Base-by-base conservation (phyloP, 2,797 vertebrate genomes). In the Sandelia bainsii region DNA sequence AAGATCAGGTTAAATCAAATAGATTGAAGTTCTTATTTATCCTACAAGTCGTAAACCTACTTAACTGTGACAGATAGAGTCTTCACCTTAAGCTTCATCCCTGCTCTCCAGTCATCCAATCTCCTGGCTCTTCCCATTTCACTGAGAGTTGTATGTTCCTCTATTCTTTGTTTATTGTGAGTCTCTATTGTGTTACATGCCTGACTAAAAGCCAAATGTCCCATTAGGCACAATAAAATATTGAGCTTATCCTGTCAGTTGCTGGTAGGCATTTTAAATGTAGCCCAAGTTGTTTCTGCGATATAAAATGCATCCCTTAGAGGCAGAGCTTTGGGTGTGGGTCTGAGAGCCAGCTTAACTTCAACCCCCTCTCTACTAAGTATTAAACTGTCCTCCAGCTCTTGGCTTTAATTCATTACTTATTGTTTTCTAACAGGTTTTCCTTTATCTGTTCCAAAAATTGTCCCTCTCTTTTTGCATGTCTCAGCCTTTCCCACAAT, bases 181-280 rank as follows among this genome's bases (percentile, higher is more conserved):
- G 63, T 69, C 53, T 78, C 74, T 80, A 81, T 87, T 86, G 64
- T 84, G 75, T 88, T 86, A 82, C 74, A 73, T 77, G 77, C 46
- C 69, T 89, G 83, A 87, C 74, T 83, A 76, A 54, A 59, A 83
- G 88, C 88, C 85, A 89, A 87, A 81, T 79, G 72, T 84, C 82
- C 83, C 90, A 91, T 91, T 90, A 89, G 77, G 69, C 54, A 81
- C 80, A 80, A 74, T 87, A 76, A 85, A 84, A 88, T 87, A 81
- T 84, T 85, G 81, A 80, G 74, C 66, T 72, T 78, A 81, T 83
- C 75, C 77, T 78, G 57, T 68, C 71, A 70, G 56, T 71, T 62
- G 62, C 75, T 78, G 57, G 67, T 82, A 65, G 54, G 64, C 45
- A 82, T 85, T 81, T 83, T 75, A 73, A 75, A 81, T 56, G 49